Base-by-base conservation (phyloP, 2,113 vertebrate genomes). In the Notothenia rossii region DNA sequence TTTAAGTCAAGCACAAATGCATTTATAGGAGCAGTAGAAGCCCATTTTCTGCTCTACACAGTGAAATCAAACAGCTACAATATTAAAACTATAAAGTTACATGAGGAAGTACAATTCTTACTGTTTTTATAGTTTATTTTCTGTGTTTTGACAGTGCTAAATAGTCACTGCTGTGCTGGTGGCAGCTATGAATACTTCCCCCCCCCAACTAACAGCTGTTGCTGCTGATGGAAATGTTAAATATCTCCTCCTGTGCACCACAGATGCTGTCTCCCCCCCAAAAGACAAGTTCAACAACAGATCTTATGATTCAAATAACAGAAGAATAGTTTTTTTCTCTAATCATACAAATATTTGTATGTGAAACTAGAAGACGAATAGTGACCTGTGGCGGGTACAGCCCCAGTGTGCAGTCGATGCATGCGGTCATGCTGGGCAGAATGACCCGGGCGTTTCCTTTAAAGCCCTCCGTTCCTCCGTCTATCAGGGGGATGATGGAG, bases 361-460 rank as follows among this genome's bases (percentile, higher is more conserved):
- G 14, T 40, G 15, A 61, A 67, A 66, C 0, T 3, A 5, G 8
- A 43, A 51, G 14, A 7, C 51, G n/a, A 49, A 54, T 18, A 45
- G 7, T 13, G 62, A 98, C 98, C 98, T 99, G 98, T 7, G 98
- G 98, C 7, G 98, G 98, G 83, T 99, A 99, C 53, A 99, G 95
- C 71, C 98, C 97, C 73, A 99, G 94, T 0, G 98, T 99, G 86
- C 98, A 99, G 53, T 99, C 98, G 69, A 99, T 95, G 89, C 98
- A 99, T 0, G 98, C 98, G 1, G 96, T 98, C 97, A 99, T 99
- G 64, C 98, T 98, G 1, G 98, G 98, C 22, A 99, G 95, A 77
- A 99, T 97, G 51, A 99, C 98, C 5, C 98, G 95, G n/a, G 97
- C 96, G 0, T 98, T 99, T 67, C 98, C 98, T 94, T 99, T 99